Percentiles rank a stretch among this genome's conserved stretches.
Evolutionary conservation across 2,888 invertebrate genomes (phyloP).

Genomic region (Flabesymbios commensalis): DNA sequence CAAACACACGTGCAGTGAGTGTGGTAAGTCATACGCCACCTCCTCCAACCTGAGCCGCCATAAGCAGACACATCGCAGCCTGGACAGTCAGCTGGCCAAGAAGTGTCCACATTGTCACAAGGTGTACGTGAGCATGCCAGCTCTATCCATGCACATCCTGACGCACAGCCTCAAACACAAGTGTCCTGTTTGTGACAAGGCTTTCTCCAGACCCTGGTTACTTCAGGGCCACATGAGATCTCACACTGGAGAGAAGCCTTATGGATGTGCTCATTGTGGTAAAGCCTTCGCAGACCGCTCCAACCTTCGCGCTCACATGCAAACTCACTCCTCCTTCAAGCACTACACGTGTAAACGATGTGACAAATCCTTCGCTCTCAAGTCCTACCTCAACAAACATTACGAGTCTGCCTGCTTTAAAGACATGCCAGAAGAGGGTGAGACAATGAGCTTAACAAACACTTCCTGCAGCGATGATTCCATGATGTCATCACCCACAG

Average conservation of each 20-base stretch:
- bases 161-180: slow-evolving; percentile 92
- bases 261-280: slow-evolving; percentile 89
- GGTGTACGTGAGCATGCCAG: slow-evolving; percentile 97
- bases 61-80: slow-evolving; percentile 88
- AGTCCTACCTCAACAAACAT: slow-evolving; percentile 94
- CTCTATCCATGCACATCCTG: slow-evolving; percentile 89
- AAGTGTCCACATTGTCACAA: slow-evolving; percentile 94
- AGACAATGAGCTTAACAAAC: background rate
- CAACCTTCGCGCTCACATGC: slow-evolving; percentile 91
- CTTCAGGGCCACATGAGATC: slow-evolving; percentile 68
- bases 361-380: slow-evolving; percentile 88
- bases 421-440: background rate
- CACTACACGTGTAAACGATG: slow-evolving; percentile 86
- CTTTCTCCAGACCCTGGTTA: slow-evolving; percentile 97
- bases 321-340: slow-evolving; percentile 87
- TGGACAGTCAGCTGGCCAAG: slow-evolving; percentile 91
- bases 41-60: slow-evolving; percentile 86
- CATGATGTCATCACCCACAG: background rate
- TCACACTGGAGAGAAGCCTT: slow-evolving; percentile 79
- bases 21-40: slow-evolving; percentile 89
- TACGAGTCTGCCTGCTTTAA: slow-evolving; percentile 80
- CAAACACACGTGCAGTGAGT: slow-evolving; percentile 79
- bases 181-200: slow-evolving; percentile 90
- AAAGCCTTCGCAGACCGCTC: slow-evolving; percentile 89
- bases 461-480: too few species aligned